A percentile compares a stretch with the other conserved stretches of the same genome.
Conservation (phyloP, 2,797 vertebrate genomes). For the Pagetopsis macropterus region DNA sequence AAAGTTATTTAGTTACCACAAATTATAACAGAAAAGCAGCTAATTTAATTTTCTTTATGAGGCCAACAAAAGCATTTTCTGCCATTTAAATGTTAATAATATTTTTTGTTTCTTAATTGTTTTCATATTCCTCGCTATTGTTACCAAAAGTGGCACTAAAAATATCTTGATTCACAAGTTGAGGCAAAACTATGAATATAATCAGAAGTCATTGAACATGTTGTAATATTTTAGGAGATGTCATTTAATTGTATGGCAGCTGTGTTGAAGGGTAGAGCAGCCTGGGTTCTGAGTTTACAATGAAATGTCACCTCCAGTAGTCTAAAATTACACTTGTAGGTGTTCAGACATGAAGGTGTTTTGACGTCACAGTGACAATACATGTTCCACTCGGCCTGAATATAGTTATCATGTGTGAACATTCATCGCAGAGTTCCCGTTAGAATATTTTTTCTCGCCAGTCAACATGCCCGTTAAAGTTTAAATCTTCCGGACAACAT, state of each 20-base stretch:
- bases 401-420: background rate
- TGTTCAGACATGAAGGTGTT: slow-evolving; percentile 5
- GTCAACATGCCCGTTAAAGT: no score
- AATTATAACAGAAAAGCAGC: no score
- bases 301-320: background rate
- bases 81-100: background rate
- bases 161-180: background rate
- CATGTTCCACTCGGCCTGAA: background rate
- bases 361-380: background rate
- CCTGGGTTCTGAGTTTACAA: no score
- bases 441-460: no score
- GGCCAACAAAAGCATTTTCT: background rate
- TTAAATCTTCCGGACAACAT: no score
- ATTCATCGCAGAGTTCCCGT: no score
- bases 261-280: background rate
- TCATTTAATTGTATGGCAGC: background rate
- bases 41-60: no score
- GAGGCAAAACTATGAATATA: background rate
- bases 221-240: background rate
- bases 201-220: background rate
- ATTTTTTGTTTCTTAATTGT: background rate
- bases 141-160: background rate
- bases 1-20: no score
- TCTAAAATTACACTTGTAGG: background rate
- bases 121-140: background rate